These are phyloP conservation scores for Merodon equestris DNA, from an alignment of 2,888 invertebrate species.

Conservation along the genomic window DNA sequence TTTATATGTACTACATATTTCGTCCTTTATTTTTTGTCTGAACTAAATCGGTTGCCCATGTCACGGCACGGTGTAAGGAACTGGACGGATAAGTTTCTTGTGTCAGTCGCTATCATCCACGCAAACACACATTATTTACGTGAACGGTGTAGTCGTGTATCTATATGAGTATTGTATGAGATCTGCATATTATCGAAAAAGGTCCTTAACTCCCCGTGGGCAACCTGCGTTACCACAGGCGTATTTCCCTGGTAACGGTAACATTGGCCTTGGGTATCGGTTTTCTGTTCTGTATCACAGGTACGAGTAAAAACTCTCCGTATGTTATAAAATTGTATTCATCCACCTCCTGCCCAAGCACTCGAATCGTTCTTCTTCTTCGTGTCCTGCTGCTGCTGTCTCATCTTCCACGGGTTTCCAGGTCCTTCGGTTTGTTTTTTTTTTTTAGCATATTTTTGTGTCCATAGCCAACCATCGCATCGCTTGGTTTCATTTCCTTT, in stretches of 20 bases:
- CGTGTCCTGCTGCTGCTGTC: neutral
- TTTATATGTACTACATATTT: too few relatives aligned
- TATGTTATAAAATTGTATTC: slow-evolving; percentile 65
- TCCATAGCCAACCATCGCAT: slow-evolving; percentile 42
- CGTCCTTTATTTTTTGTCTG: slow-evolving; percentile 40
- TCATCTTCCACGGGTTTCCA: too few relatives aligned
- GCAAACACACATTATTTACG: neutral
- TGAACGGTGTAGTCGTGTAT: neutral
- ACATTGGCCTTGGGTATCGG: slow-evolving; percentile 64
- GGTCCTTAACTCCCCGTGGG: slow-evolving; percentile 65
- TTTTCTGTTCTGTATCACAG: slow-evolving; percentile 52
- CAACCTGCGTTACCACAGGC: slow-evolving; percentile 67
- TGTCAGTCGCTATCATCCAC: slow-evolving; percentile 39
- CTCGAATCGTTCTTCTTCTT: neutral
- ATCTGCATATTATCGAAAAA: slow-evolving; percentile 49
- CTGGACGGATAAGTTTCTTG: slow-evolving; percentile 53
- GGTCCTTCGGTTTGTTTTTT: slow-evolving; percentile 21
- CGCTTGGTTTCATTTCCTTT: slow-evolving; percentile 22
- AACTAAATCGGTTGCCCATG: slow-evolving; percentile 46
- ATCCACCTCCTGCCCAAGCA: too few relatives aligned
- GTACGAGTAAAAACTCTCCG: slow-evolving; percentile 49
- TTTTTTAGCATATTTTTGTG: slow-evolving; percentile 25
- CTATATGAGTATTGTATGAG: slow-evolving; percentile 29
- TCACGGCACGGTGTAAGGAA: slow-evolving; percentile 15
- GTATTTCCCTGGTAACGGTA: slow-evolving; percentile 64